Evolutionary conservation across 35 echinoderm and acorn worm genomes (phyloP).

Genomic region (Strongylocentrotus purpuratus): DNA sequence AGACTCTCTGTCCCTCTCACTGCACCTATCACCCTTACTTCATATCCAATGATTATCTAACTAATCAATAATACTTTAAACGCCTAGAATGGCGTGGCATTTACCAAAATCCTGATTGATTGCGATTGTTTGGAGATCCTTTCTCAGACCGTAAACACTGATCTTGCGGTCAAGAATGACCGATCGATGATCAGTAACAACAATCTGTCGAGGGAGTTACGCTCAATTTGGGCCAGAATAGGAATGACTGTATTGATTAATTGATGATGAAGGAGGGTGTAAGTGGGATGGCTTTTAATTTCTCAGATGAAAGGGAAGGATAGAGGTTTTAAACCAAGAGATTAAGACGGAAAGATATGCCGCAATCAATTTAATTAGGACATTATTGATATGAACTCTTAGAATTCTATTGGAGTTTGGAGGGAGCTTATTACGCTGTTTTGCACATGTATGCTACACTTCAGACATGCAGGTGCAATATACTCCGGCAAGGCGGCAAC

Average conservation of each 20-base stretch:
- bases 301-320: neutral
- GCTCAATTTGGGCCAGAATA: neutral
- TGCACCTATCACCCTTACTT: neutral
- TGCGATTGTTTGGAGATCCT: neutral
- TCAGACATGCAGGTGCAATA: too few relatives aligned
- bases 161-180: neutral
- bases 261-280: neutral
- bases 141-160: neutral
- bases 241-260: neutral
- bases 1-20: neutral
- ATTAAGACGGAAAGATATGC: neutral
- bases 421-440: neutral
- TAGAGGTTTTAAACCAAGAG: too few relatives aligned
- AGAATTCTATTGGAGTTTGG: neutral
- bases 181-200: neutral
- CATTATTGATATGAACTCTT: neutral
- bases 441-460: too few relatives aligned
- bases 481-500: too few relatives aligned
- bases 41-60: neutral
- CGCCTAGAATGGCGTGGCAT: neutral
- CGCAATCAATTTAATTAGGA: neutral
- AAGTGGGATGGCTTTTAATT: neutral
- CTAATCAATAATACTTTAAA: constrained; percentile 5
- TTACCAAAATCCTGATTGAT: neutral
- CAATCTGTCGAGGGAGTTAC: neutral